These are phyloP conservation scores for Cyphomyrmex costatus DNA, from an alignment of 1,140 invertebrate species.

Conservation along the genomic window DNA sequence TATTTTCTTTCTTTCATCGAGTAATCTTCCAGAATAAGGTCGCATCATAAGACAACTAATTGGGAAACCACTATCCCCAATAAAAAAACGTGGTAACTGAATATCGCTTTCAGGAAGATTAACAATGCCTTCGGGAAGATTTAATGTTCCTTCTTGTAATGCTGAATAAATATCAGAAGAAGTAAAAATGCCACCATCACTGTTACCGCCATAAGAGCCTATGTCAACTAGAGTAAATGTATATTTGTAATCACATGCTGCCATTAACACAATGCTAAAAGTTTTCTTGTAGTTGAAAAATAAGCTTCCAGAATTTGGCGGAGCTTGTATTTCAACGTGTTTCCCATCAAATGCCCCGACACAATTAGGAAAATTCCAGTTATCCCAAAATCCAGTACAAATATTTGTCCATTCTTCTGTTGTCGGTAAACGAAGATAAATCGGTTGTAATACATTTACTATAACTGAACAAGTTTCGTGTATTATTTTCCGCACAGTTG, in stretches of 20 bases:
- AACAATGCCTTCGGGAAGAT: not conserved
- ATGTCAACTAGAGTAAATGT: not conserved
- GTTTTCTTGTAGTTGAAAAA: not conserved
- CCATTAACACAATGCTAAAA: no score
- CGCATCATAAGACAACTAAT: not conserved
- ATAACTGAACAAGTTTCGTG: constrained; percentile 7
- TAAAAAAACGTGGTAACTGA: not conserved
- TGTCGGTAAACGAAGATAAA: not conserved
- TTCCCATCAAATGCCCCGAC: not conserved
- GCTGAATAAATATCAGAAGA: not conserved
- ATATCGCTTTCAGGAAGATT: not conserved
- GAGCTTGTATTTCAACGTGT: not conserved
- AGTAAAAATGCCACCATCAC: not conserved
- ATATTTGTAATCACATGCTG: not conserved
- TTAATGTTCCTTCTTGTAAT: not conserved
- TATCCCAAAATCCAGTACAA: not conserved
- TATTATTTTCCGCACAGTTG: constrained; percentile 13
- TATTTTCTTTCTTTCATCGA: not conserved
- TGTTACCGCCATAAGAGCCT: not conserved
- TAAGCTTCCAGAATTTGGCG: not conserved
- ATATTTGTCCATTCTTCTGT: constrained; percentile 22
- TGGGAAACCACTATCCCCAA: not conserved
- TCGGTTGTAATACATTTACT: not conserved
- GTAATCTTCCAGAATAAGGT: not conserved
- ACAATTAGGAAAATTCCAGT: not conserved